A percentile compares a stretch with the other conserved stretches of the same genome.
phyloP scores from a whole-genome alignment of 2,113 vertebrate species.

The Eulemur rufifrons region DNA sequence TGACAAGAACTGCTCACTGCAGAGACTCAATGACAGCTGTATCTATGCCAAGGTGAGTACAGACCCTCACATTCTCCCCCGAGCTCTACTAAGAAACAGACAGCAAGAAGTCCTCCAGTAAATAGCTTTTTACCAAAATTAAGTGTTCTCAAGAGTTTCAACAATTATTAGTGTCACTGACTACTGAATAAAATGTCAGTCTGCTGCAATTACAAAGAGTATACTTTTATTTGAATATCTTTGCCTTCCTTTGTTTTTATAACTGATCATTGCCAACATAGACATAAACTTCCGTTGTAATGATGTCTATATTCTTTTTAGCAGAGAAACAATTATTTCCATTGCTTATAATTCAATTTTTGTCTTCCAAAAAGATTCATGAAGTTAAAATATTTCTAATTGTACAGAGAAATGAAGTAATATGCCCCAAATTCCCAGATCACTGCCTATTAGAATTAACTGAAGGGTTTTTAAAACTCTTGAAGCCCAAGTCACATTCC shows the following conservation, averaged over 20 bases:
- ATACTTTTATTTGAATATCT: background rate
- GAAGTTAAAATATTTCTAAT: slow-evolving; percentile 5
- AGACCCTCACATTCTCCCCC: background rate
- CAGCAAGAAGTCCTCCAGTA: background rate
- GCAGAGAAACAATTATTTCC: background rate
- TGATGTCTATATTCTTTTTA: background rate
- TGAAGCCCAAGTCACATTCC: background rate
- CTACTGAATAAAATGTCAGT: background rate
- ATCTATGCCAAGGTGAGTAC: slow-evolving; percentile 95
- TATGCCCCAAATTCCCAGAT: background rate
- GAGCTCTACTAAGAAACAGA: background rate
- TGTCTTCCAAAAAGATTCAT: background rate
- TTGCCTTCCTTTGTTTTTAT: background rate
- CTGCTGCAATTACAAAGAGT: background rate
- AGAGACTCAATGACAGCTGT: slow-evolving; percentile 96
- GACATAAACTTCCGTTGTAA: background rate
- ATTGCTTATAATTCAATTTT: background rate
- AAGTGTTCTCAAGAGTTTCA: background rate
- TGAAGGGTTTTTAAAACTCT: background rate
- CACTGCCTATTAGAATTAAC: background rate
- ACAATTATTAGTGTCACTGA: background rate
- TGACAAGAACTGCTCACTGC: slow-evolving; percentile 93
- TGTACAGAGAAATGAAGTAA: background rate
- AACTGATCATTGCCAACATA: background rate
- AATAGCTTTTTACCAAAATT: background rate